These are phyloP conservation scores for Acipenser oxyrinchus DNA, from an alignment of 2,797 vertebrate species.

Conservation along the genomic window DNA sequence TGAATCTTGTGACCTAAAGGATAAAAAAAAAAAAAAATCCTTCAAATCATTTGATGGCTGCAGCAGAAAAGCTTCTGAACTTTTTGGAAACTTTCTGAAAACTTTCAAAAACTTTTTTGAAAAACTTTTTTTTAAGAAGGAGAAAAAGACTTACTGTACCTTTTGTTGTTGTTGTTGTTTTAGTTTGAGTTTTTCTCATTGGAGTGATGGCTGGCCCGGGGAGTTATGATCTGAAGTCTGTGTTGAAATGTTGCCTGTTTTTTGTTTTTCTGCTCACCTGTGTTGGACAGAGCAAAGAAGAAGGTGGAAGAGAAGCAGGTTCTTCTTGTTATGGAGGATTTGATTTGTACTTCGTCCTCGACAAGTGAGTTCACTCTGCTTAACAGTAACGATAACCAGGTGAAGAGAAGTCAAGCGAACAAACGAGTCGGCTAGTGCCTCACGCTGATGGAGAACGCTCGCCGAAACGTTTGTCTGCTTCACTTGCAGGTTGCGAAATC, in stretches of 20 bases:
- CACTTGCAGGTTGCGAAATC: neutral
- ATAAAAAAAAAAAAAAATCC: neutral
- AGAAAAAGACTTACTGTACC: neutral
- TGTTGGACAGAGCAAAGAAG: constrained; percentile 60
- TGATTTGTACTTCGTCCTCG: constrained; percentile 93
- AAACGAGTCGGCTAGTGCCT: neutral
- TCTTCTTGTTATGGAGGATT: constrained; percentile 91
- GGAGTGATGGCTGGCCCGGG: constrained; percentile 66
- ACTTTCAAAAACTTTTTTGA: neutral
- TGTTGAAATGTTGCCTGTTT: constrained; percentile 54
- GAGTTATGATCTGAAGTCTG: constrained; percentile 47
- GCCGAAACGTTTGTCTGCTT: neutral
- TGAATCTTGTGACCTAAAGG: constrained; percentile 13
- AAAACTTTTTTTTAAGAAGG: neutral
- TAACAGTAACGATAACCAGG: neutral
- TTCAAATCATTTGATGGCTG: constrained; percentile 14
- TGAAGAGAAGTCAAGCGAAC: too few species aligned
- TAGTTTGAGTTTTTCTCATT: constrained; percentile 17
- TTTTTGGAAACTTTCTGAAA: too few species aligned
- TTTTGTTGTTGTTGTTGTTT: constrained; percentile 11
- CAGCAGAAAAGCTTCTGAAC: constrained; percentile 9
- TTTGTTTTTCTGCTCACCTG: constrained; percentile 54
- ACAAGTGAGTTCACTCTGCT: constrained; percentile 78
- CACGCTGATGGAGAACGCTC: neutral
- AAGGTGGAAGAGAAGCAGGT: constrained; percentile 48